Percentiles rank a stretch among this genome's conserved stretches.
phyloP scores from a whole-genome alignment of 2,797 vertebrate species.

The Gymnothorax reevesii region DNA sequence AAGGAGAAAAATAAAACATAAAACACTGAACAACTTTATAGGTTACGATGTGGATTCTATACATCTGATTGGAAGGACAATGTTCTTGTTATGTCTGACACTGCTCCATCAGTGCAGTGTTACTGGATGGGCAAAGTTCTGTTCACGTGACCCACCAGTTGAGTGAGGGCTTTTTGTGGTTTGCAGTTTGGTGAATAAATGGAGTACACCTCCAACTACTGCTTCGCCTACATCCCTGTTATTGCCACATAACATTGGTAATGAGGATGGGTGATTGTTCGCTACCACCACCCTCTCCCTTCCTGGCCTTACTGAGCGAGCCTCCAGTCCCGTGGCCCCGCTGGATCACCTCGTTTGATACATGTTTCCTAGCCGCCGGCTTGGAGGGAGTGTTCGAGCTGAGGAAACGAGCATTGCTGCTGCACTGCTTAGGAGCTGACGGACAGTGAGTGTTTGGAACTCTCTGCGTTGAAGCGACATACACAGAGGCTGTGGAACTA shows the following conservation, averaged over 20 bases:
- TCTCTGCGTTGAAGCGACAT: neutral
- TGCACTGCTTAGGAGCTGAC: conserved; percentile 2
- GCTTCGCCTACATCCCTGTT: no score
- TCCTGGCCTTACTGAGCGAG: neutral
- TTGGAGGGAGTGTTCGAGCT: neutral
- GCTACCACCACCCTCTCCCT: neutral
- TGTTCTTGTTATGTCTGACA: no score
- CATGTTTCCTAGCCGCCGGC: neutral
- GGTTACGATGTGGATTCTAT: no score
- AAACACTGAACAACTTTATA: no score
- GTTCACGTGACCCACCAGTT: no score
- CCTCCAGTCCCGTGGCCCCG: neutral
- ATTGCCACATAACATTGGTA: neutral
- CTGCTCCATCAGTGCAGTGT: no score
- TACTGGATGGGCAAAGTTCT: no score
- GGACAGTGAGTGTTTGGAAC: conserved; percentile 7
- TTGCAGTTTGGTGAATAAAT: no score
- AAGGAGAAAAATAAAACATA: no score
- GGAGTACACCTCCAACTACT: no score
- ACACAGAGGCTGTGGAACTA: neutral
- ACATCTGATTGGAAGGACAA: no score
- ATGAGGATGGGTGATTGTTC: conserved; percentile 19
- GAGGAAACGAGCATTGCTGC: conserved; percentile 1
- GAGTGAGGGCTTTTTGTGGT: no score
- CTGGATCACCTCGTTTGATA: conserved; percentile 26